Conservation (phyloP, 1,140 invertebrate species). For the Ridgeia piscesae region DNA sequence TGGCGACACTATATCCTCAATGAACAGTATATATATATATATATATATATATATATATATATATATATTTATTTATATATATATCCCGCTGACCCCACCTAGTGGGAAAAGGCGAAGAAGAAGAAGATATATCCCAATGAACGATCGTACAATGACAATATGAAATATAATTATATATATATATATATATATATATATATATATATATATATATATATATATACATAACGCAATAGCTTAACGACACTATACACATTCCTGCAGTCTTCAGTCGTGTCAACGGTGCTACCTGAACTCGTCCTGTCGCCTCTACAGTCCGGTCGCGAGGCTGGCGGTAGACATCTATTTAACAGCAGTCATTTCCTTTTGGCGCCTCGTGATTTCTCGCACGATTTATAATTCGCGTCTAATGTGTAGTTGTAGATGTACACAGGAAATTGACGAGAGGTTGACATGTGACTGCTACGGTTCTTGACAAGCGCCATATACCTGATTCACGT, state of each 20-base stretch:
- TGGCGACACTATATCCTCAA: too few species aligned
- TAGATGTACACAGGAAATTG: background rate
- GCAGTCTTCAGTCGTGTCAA: background rate
- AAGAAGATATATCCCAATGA: too few species aligned
- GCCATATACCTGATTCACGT: background rate
- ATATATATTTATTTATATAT: too few species aligned
- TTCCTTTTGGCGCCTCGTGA: background rate
- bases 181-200: too few species aligned
- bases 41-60: too few species aligned
- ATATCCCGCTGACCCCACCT: too few species aligned
- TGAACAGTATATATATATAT: too few species aligned
- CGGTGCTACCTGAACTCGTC: background rate
- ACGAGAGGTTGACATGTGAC: background rate
- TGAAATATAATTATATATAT: too few species aligned
- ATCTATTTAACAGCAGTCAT: background rate
- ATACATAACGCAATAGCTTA: background rate
- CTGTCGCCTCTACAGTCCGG: background rate
- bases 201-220: too few species aligned
- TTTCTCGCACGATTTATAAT: background rate
- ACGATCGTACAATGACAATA: too few species aligned
- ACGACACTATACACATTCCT: background rate
- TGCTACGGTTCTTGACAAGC: background rate
- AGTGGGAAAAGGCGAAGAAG: too few species aligned
- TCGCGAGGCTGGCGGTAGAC: background rate
- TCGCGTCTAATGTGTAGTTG: background rate